phyloP scores from a whole-genome alignment of 2,113 vertebrate species.

The Tachysurus vachellii region DNA sequence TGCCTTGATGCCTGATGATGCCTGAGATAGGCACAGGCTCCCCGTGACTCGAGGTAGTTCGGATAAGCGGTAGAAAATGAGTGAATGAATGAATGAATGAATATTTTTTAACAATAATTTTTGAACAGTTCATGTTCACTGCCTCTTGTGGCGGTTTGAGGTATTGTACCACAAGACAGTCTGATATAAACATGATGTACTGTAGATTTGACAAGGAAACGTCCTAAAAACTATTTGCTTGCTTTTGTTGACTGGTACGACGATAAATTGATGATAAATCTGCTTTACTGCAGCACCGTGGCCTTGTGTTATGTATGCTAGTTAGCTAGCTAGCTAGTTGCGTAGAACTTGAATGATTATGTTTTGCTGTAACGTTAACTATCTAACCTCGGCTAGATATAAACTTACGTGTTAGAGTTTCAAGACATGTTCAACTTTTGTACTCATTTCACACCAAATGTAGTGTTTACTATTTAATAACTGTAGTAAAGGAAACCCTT shows the following conservation, averaged over 20 bases:
- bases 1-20: no score
- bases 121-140: not conserved
- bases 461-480: not conserved
- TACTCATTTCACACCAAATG: not conserved
- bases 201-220: not conserved
- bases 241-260: no score
- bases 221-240: not conserved
- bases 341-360: not conserved
- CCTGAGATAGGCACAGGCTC: no score
- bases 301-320: not conserved
- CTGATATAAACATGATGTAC: not conserved
- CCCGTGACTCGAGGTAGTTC: no score
- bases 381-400: not conserved
- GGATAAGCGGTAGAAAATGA: no score
- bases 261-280: no score
- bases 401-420: not conserved
- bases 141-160: not conserved
- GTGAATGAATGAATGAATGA: no score
- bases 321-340: not conserved
- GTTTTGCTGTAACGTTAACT: not conserved
- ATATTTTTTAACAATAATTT: no score
- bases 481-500: not conserved
- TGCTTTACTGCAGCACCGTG: no score
- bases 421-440: not conserved
- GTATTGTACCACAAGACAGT: not conserved